Percentiles rank a stretch among this genome's conserved stretches.
Evolutionary conservation across 1,140 invertebrate genomes (phyloP).

Genomic region (Lepidurus arcticus): DNA sequence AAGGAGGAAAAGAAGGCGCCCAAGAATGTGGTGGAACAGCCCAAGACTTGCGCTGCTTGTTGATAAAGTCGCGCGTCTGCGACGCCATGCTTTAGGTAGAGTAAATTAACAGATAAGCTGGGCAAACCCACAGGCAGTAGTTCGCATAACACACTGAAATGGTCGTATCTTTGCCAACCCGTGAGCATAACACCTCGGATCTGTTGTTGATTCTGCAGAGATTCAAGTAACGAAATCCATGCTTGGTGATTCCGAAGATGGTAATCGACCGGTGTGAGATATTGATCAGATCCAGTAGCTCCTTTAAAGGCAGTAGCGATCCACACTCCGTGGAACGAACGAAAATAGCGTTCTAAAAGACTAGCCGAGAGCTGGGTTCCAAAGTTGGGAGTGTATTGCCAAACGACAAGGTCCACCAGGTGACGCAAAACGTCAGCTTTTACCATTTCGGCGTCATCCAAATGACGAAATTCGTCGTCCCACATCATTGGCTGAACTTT

Average conservation of each 20-base stretch:
- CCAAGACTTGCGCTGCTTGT: conserved; percentile 36
- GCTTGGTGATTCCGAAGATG: conserved; percentile 49
- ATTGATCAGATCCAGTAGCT: conserved; percentile 44
- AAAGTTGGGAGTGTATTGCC: conserved; percentile 52
- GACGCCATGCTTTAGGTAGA: conserved; percentile 33
- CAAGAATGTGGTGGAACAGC: conserved; percentile 39
- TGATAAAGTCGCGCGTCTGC: conserved; percentile 37
- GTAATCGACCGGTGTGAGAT: conserved; percentile 45
- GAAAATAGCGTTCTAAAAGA: conserved; percentile 49
- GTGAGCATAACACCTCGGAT: conserved; percentile 50
- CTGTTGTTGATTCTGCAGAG: conserved; percentile 37
- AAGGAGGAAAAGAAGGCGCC: conserved; percentile 39
- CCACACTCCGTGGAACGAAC: conserved; percentile 54
- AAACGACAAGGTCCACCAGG: conserved; percentile 50
- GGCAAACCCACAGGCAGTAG: conserved; percentile 59
- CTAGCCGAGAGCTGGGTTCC: conserved; percentile 41
- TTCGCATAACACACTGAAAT: conserved; percentile 61
- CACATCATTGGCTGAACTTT: conserved; percentile 58
- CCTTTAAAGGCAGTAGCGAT: conserved; percentile 57
- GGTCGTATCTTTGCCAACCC: conserved; percentile 58
- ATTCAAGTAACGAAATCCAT: conserved; percentile 41
- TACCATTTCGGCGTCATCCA: conserved; percentile 36
- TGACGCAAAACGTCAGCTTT: conserved; percentile 38
- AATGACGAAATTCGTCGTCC: conserved; percentile 55
- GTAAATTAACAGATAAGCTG: conserved; percentile 45